Conservation (phyloP, 1,140 invertebrate species). For the Drosophila melanogaster region DNA sequence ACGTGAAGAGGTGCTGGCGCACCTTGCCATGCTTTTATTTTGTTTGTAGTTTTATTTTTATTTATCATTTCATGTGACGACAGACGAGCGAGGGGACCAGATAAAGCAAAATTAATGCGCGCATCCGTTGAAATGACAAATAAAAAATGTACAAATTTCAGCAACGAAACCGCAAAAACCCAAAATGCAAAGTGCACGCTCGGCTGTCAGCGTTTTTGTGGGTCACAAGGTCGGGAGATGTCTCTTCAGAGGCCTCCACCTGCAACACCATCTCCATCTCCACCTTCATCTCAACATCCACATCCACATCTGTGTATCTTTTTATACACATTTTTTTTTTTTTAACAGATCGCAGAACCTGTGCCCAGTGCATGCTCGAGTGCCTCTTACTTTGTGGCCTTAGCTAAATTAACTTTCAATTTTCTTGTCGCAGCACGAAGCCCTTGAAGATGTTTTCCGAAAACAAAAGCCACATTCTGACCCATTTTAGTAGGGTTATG, state of each 20-base stretch:
- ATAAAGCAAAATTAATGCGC: slow-evolving; percentile 53
- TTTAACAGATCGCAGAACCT: slow-evolving; percentile 34
- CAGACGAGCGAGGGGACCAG: slow-evolving; percentile 8
- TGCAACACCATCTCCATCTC: slow-evolving; percentile 10
- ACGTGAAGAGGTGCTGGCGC: slow-evolving; percentile 14
- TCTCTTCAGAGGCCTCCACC: slow-evolving; percentile 3
- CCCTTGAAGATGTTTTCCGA: slow-evolving; percentile 5
- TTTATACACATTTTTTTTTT: slow-evolving; percentile 1
- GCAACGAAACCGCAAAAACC: slow-evolving; percentile 25
- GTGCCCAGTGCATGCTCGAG: slow-evolving; percentile 10
- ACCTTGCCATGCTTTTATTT: slow-evolving; percentile 23
- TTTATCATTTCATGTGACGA: slow-evolving; percentile 9
- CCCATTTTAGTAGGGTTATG: neutral
- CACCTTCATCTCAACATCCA: neutral
- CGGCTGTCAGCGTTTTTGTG: slow-evolving; percentile 50
- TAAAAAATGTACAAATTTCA: slow-evolving; percentile 24
- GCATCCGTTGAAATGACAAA: slow-evolving; percentile 36
- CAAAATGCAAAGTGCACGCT: slow-evolving; percentile 46
- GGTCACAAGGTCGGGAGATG: slow-evolving; percentile 59
- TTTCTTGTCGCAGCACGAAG: slow-evolving; percentile 10
- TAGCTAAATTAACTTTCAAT: slow-evolving; percentile 61
- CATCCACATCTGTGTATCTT: neutral
- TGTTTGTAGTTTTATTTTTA: neutral
- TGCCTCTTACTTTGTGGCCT: slow-evolving; percentile 58
- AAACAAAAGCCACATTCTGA: slow-evolving; percentile 8